A percentile compares a stretch with the other conserved stretches of the same genome.
Evolutionary conservation across 2,888 invertebrate genomes (phyloP).

Genomic region (Malachius bipustulatus): DNA sequence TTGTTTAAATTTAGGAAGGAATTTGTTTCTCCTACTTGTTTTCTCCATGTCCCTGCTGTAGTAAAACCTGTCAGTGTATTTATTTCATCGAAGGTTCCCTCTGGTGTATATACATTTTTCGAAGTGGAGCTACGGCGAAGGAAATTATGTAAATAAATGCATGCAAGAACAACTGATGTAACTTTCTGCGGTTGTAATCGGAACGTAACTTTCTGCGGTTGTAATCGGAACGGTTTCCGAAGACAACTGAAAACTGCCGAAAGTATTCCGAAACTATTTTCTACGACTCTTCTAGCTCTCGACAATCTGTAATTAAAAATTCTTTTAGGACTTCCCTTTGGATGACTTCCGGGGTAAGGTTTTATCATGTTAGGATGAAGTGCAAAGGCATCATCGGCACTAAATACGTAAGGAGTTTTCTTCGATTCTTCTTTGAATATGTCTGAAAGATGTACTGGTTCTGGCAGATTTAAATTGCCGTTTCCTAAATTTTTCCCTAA

Average conservation of each 20-base stretch:
- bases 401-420: background rate
- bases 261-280: slow-evolving; percentile 12
- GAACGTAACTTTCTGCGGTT: slow-evolving; percentile 8
- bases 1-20: slow-evolving; percentile 3
- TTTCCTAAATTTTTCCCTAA: slow-evolving; percentile 14
- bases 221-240: slow-evolving; percentile 9
- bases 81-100: slow-evolving; percentile 7
- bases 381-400: background rate
- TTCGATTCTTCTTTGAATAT: no score
- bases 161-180: slow-evolving; percentile 8
- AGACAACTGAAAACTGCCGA: slow-evolving; percentile 10
- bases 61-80: slow-evolving; percentile 2
- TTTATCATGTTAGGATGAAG: background rate
- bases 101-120: slow-evolving; percentile 4
- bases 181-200: slow-evolving; percentile 8
- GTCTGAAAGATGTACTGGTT: background rate
- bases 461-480: slow-evolving; percentile 12
- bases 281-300: slow-evolving; percentile 9
- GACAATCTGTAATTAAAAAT: slow-evolving; percentile 9
- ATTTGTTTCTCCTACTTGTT: slow-evolving; percentile 5
- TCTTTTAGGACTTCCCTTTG: background rate
- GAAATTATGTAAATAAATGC: slow-evolving; percentile 10
- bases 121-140: slow-evolving; percentile 9
- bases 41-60: slow-evolving; percentile 8
- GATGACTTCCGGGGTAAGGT: background rate